phyloP scores from a whole-genome alignment of 2,888 invertebrate genomes.

The Gymnocheta viridis region DNA sequence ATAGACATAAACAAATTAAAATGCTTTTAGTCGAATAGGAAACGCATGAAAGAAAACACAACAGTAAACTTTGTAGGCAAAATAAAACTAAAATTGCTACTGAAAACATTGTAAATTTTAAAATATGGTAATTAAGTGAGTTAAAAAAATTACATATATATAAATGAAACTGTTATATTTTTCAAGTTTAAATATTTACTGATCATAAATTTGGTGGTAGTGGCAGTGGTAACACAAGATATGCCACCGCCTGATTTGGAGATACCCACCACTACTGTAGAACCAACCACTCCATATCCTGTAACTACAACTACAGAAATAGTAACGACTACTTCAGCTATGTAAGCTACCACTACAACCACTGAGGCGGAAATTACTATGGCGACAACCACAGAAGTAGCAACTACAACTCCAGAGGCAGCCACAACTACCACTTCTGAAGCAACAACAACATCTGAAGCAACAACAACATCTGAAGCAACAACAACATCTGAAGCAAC shows the following conservation, averaged over 20 bases:
- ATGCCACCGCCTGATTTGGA: slow-evolving; percentile 73
- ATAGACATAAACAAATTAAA: slow-evolving; percentile 41
- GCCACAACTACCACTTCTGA: slow-evolving; percentile 33
- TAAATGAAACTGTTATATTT: neutral
- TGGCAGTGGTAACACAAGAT: slow-evolving; percentile 72
- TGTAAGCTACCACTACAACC: slow-evolving; percentile 9
- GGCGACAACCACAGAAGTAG: slow-evolving; percentile 43
- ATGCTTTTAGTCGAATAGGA: slow-evolving; percentile 56
- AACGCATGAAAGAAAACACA: slow-evolving; percentile 43
- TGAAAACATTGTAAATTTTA: neutral
- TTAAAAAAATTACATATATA: neutral
- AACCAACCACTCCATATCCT: slow-evolving; percentile 18
- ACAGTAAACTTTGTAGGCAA: neutral
- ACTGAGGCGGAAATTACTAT: neutral
- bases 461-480: slow-evolving; percentile 23
- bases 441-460: slow-evolving; percentile 68
- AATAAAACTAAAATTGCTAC: neutral
- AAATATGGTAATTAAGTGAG: slow-evolving; percentile 35
- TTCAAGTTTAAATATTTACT: slow-evolving; percentile 57
- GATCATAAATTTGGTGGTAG: slow-evolving; percentile 48
- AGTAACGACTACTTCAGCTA: slow-evolving; percentile 1
- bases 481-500: slow-evolving; percentile 23
- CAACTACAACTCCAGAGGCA: slow-evolving; percentile 33
- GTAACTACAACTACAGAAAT: slow-evolving; percentile 14
- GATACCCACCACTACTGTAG: slow-evolving; percentile 50